A percentile compares a stretch with the other conserved stretches of the same genome.
Evolutionary conservation across 2,888 invertebrate species (phyloP).

Genomic region (Anthoptus insignis): DNA sequence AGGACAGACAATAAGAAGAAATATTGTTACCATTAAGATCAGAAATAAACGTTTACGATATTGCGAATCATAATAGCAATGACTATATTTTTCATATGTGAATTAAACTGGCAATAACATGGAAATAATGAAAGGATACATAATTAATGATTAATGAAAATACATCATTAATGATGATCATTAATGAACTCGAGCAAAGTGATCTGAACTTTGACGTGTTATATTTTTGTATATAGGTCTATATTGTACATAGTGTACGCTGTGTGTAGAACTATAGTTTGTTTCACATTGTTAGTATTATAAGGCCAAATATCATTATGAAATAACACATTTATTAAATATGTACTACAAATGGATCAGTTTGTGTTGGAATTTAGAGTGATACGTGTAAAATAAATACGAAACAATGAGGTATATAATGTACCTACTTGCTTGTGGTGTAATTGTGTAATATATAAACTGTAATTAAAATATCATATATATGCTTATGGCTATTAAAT

Average conservation of each 20-base stretch:
- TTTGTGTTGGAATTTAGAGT: constrained; percentile 8
- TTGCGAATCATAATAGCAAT: too few species aligned
- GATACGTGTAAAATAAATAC: constrained; percentile 19
- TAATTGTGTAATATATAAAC: constrained; percentile 31
- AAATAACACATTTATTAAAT: constrained; percentile 17
- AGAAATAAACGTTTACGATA: too few species aligned
- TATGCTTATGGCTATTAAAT: constrained; percentile 22
- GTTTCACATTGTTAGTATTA: constrained; percentile 73
- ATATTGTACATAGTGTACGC: constrained; percentile 84
- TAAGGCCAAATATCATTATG: constrained; percentile 59
- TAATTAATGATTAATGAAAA: background rate
- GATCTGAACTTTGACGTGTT: constrained; percentile 60
- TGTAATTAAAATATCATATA: constrained; percentile 26
- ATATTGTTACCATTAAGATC: constrained; percentile 68
- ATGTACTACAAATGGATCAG: constrained; percentile 16
- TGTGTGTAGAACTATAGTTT: constrained; percentile 80
- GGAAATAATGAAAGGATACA: too few species aligned
- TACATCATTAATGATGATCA: background rate
- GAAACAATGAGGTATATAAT: constrained; percentile 9
- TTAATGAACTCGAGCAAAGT: background rate
- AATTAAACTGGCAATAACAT: too few species aligned
- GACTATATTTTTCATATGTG: too few species aligned
- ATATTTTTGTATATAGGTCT: constrained; percentile 75
- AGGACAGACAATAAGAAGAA: constrained; percentile 66
- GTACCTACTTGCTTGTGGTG: constrained; percentile 33